A percentile compares a stretch with the other conserved stretches of the same genome.
Conservation (phyloP, 92 coral and sea anemone genomes). For the Siderastrea radians region DNA sequence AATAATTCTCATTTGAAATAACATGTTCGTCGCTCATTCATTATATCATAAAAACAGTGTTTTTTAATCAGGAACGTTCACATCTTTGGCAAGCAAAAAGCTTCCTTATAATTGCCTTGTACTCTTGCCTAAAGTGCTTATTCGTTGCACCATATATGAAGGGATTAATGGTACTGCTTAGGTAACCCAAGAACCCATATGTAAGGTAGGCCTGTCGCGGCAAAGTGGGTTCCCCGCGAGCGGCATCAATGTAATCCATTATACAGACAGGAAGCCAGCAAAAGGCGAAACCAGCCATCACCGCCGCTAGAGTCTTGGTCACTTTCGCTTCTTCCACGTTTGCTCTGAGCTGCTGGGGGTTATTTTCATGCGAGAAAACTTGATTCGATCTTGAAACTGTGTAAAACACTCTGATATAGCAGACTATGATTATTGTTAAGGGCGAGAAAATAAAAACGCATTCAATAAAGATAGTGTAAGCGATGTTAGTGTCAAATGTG, state of each 20-base stretch:
- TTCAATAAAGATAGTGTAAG: slow-evolving; percentile 64
- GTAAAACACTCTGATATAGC: slow-evolving; percentile 66
- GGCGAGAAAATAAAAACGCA: slow-evolving; percentile 57
- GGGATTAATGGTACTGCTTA: slow-evolving; percentile 17
- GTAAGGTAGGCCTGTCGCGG: slow-evolving; percentile 65
- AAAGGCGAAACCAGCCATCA: slow-evolving; percentile 69
- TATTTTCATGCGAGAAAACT: slow-evolving; percentile 49
- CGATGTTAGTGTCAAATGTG: slow-evolving; percentile 69
- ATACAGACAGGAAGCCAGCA: slow-evolving; percentile 85
- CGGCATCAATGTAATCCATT: slow-evolving; percentile 74
- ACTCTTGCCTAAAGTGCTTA: slow-evolving; percentile 13
- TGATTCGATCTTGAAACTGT: slow-evolving; percentile 59
- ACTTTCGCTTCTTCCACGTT: slow-evolving; percentile 85
- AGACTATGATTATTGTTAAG: slow-evolving; percentile 46
- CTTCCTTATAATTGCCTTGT: background rate
- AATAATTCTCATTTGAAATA: too few species aligned
- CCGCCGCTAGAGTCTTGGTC: slow-evolving; percentile 77
- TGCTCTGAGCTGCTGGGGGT: slow-evolving; percentile 61
- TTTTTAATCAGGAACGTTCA: too few species aligned
- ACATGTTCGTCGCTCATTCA: too few species aligned
- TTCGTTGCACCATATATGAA: slow-evolving; percentile 15
- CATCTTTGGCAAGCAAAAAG: background rate
- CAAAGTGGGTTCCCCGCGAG: slow-evolving; percentile 64
- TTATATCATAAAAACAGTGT: background rate
- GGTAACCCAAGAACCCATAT: slow-evolving; percentile 40